These are phyloP conservation scores for Bradypus variegatus DNA, from an alignment of 2,797 vertebrate genomes.

Conservation along the genomic window DNA sequence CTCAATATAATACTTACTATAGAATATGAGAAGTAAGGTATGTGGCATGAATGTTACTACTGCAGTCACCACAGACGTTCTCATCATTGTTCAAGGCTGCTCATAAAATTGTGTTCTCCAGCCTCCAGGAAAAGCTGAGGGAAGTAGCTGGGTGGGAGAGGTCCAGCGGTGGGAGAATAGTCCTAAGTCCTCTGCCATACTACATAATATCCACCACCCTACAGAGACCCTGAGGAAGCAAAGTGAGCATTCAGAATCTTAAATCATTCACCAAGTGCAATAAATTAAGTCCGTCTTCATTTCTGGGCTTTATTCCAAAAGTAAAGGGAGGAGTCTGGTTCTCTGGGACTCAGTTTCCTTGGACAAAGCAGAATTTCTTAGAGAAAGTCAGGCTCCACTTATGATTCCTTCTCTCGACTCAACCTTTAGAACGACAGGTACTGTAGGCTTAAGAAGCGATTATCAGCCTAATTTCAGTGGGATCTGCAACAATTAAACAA, in stretches of 20 bases:
- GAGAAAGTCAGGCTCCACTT: constrained; percentile 15
- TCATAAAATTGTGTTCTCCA: background rate
- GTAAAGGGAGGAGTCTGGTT: background rate
- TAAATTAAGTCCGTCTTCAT: background rate
- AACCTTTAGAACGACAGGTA: constrained; percentile 31
- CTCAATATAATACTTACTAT: background rate
- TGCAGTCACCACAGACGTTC: background rate
- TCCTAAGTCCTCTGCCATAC: background rate
- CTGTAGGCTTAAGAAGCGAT: background rate
- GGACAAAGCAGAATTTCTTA: background rate
- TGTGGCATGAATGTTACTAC: background rate
- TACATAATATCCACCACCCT: background rate
- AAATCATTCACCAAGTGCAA: background rate
- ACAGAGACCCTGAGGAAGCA: background rate
- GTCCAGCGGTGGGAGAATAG: background rate
- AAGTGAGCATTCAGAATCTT: background rate
- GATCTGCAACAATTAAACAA: constrained; percentile 16
- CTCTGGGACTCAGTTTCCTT: background rate
- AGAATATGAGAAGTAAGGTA: background rate
- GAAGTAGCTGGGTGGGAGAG: background rate
- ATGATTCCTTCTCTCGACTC: background rate
- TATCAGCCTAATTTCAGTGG: background rate
- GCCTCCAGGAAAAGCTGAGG: background rate
- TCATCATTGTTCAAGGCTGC: background rate
- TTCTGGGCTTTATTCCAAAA: background rate